Evolutionary conservation across 2,113 vertebrate species (phyloP).

Genomic region (Excalfactoria chinensis): DNA sequence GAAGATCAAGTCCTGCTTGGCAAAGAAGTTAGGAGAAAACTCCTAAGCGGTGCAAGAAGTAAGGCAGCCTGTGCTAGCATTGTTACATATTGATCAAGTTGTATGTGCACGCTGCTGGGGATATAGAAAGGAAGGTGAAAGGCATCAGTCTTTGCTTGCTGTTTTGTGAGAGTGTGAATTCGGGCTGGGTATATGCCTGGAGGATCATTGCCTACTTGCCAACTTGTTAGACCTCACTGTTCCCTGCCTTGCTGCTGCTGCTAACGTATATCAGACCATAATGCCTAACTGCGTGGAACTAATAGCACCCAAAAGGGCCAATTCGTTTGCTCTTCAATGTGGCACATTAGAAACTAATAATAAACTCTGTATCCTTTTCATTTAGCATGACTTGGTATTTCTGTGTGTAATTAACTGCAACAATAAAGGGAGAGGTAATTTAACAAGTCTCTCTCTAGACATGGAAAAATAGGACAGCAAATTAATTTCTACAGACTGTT

Average conservation of each 20-base stretch:
- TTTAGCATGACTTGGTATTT: slow-evolving; percentile 25
- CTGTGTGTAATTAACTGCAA: slow-evolving; percentile 4
- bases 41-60: neutral
- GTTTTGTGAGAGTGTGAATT: neutral
- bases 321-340: slow-evolving; percentile 37
- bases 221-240: neutral
- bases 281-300: slow-evolving; percentile 64
- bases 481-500: slow-evolving; percentile 16
- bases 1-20: neutral
- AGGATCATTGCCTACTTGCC: neutral
- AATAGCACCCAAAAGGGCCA: slow-evolving; percentile 49
- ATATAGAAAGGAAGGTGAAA: neutral
- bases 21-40: neutral
- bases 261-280: slow-evolving; percentile 6
- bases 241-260: neutral
- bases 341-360: slow-evolving; percentile 5
- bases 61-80: neutral
- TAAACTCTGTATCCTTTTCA: slow-evolving; percentile 16
- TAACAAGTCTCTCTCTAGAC: neutral
- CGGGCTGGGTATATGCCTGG: neutral
- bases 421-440: neutral
- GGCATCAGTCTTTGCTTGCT: neutral
- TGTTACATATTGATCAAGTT: neutral
- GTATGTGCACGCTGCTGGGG: neutral
- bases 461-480: neutral